Base-by-base conservation (phyloP, 2,797 vertebrate species). In the Prunella strophiata region DNA sequence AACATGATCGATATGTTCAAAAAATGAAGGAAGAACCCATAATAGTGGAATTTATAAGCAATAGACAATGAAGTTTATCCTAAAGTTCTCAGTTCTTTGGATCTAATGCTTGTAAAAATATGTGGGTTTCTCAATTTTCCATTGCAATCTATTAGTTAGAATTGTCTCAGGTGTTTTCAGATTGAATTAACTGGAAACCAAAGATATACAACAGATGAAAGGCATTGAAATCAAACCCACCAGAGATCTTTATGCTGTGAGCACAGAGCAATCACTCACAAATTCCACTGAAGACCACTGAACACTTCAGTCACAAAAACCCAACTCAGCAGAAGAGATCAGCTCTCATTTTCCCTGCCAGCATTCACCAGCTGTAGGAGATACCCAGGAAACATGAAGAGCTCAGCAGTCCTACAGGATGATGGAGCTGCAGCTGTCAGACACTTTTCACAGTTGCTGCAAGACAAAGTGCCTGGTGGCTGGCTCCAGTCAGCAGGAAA, bases 321-420 rank as follows among this genome's bases (percentile, higher is more conserved):
- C 55, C 51, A 79, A 2, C 40, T 17, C 15, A 38, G 59, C 34
- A 92, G 55, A 88, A 36, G 45, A 55, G 50, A 51, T 72, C 55
- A 48, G 22, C 82, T 68, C 93, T 52, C 58, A 45, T 92, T 85
- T 85, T 88, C 91, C 59, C 76, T 83, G 84, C 67, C 92, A 93
- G 84, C 59, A 86, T 23, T 34, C 66, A 52, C 16, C 43, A 40
- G 10, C 51, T 61, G 36, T 7, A 16, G 13, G 85, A 95, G 57
- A 52, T 7, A 32, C 20, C 79, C 89, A 48, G 29, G 70, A 85
- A 63, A 65, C 4, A 38, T 4, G 12, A 68, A 85, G 70, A 75
- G 58, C 73, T 67, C 50, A 77, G 82, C 42, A 66, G 18, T 6
- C 57, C 55, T 32, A 9, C 17, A 13, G 42, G 42, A 21, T 12